These are phyloP conservation scores for Leucophenga montana DNA, from an alignment of 2,888 invertebrate species.

Conservation along the genomic window DNA sequence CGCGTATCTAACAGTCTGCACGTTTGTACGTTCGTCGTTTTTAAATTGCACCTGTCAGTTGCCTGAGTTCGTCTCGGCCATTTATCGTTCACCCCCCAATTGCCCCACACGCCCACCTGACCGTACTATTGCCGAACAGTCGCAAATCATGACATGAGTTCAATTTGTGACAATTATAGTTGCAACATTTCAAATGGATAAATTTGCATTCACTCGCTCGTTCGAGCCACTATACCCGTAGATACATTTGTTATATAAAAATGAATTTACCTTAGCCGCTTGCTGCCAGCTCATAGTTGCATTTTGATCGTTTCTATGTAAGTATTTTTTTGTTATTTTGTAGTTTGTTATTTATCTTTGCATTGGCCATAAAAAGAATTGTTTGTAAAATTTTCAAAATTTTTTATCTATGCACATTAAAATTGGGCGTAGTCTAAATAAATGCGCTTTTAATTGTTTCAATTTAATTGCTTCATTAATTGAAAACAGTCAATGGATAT, in stretches of 20 bases:
- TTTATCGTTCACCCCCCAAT: constrained; percentile 19
- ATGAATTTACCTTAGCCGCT: constrained; percentile 42
- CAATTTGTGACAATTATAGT: constrained; percentile 71
- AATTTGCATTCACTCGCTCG: constrained; percentile 45
- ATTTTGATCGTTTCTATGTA: constrained; percentile 53
- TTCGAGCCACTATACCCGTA: neutral
- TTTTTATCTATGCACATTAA: constrained; percentile 34
- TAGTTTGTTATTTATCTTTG: constrained; percentile 38
- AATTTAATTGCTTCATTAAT: constrained; percentile 28
- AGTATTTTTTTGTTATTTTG: constrained; percentile 42
- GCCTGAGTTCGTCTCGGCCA: constrained; percentile 22
- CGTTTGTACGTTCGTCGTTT: neutral
- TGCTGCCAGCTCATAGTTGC: constrained; percentile 24
- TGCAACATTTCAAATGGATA: constrained; percentile 65
- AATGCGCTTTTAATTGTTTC: constrained; percentile 50
- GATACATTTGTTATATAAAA: constrained; percentile 9
- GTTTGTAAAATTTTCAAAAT: neutral
- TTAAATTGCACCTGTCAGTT: constrained; percentile 63
- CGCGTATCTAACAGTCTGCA: neutral
- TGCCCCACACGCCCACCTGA: constrained; percentile 25
- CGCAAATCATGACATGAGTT: constrained; percentile 70
- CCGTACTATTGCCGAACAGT: constrained; percentile 38
- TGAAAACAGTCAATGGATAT: too few relatives aligned
- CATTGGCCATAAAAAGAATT: constrained; percentile 14
- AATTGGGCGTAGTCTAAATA: constrained; percentile 57